Conservation (phyloP, 2,797 vertebrate species). For the Myoxocephalus aenaeus region DNA sequence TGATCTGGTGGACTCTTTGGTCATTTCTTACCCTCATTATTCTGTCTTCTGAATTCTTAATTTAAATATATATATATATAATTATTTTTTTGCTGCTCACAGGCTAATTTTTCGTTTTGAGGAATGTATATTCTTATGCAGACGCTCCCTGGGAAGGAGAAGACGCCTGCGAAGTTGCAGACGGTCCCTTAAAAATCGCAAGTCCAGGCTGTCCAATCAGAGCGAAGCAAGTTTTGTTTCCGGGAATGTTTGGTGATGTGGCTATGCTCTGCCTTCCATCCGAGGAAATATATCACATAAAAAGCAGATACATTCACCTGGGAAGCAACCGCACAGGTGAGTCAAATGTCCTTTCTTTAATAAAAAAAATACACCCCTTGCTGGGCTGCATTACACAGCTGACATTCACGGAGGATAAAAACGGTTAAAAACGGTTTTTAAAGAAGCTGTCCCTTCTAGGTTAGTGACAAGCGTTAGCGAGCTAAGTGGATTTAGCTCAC, state of each 20-base stretch:
- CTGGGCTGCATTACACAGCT: neutral
- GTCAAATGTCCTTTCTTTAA: constrained; percentile 38
- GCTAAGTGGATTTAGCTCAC: constrained; percentile 62
- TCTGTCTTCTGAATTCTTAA: neutral
- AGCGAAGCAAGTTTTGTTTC: constrained; percentile 78
- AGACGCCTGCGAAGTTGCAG: constrained; percentile 28
- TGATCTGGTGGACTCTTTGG: constrained; percentile 73
- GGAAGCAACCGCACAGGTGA: constrained; percentile 75
- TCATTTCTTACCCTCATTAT: constrained; percentile 66
- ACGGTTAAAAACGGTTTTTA: constrained; percentile 23
- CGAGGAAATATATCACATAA: constrained; percentile 76
- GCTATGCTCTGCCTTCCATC: constrained; percentile 81
- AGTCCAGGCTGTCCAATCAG: constrained; percentile 77
- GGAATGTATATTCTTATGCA: neutral
- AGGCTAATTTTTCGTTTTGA: constrained; percentile 44
- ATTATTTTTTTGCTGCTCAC: neutral
- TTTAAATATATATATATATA: neutral
- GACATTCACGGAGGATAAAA: constrained; percentile 33
- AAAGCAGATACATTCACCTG: constrained; percentile 60
- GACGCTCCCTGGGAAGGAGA: constrained; percentile 29
- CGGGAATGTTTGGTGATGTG: constrained; percentile 89
- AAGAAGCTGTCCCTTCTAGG: constrained; percentile 49
- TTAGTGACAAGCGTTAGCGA: constrained; percentile 52
- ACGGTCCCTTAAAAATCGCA: constrained; percentile 66
- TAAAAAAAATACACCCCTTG: neutral